Base-by-base conservation (phyloP, 2,888 invertebrate species). In the Heterodera filipjevi region DNA sequence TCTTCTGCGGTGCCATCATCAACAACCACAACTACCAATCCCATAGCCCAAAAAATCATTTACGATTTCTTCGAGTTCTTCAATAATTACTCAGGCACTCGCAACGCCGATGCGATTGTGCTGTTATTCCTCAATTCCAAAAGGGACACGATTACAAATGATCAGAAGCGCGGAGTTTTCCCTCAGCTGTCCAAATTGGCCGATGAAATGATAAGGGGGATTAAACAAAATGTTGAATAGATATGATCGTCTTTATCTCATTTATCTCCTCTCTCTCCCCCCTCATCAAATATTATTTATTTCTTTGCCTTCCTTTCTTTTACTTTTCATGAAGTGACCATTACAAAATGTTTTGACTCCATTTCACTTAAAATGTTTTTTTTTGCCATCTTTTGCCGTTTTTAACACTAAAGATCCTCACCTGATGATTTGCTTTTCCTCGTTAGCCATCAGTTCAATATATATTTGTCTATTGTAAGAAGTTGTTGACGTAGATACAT, bases 171-270 rank as follows among this genome's bases (percentile, higher is more conserved):
- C 6, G 35, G 16, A 35, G 32, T 68, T 14, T 32, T 35, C 22
- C 33, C 68, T 10, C 32, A 68, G 33, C 14, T 68, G 68, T 19
- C 35, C 68, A 68, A 0, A 68, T 68, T 68, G 68, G 68, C 68
- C 14, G 32, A 32, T 3, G 22, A 68, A 68, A 33, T 68, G 68
- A 32, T 68, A 8, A 59, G 68, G 3, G n/a, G 68, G 14, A 68
- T 32, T 6, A 35, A 35, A 35, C 33, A 35, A 22, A 35, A 68
- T 19, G 16, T 12, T 68, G 49, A 49, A 49, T 49, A 19, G 49
- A 14, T 49, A 10, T 44, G 5, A 44, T 44, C 12, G 44, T 22
- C 3, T 3, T 68, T 68, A 32, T 30, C 33, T 68, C 8, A 14
- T 19, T 27, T 35, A 32, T 33, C 8, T 68, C 12, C 33, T 6